Conservation (phyloP, 2,888 invertebrate genomes). For the Odontocerum albicorne region DNA sequence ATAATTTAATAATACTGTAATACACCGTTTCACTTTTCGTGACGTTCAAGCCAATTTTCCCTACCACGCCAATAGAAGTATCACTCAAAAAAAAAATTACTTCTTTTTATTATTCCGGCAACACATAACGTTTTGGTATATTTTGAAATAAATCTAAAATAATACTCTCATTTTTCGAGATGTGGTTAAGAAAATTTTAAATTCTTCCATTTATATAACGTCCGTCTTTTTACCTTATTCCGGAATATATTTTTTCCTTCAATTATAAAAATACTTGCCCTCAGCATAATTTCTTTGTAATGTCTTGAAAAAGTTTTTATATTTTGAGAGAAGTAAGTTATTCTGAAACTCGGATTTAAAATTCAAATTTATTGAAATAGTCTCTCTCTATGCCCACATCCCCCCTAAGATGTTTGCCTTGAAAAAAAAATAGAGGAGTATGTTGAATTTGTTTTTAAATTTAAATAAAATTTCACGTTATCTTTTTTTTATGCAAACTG, state of each 20-base stretch:
- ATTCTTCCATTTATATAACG: background rate
- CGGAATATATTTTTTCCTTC: background rate
- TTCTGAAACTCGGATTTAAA: conserved; percentile 9
- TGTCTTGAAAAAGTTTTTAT: conserved; percentile 1
- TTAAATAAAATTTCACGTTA: too few species aligned
- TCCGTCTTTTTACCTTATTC: background rate
- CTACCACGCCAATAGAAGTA: too few species aligned
- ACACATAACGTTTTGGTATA: background rate
- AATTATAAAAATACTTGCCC: too few species aligned
- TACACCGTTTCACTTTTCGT: too few species aligned
- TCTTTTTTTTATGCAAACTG: too few species aligned
- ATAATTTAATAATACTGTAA: too few species aligned
- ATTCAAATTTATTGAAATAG: conserved; percentile 14
- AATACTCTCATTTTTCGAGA: background rate
- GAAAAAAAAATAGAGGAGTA: too few species aligned
- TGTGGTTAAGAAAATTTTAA: background rate
- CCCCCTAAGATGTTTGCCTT: too few species aligned
- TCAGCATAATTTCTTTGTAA: conserved; percentile 1
- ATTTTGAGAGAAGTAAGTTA: conserved; percentile 5
- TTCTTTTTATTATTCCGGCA: too few species aligned
- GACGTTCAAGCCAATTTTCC: too few species aligned
- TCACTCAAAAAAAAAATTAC: too few species aligned
- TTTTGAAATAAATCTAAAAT: background rate
- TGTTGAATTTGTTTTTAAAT: too few species aligned
- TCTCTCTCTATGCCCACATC: background rate